Conservation (phyloP, 2,113 vertebrate genomes). For the Charina bottae region DNA sequence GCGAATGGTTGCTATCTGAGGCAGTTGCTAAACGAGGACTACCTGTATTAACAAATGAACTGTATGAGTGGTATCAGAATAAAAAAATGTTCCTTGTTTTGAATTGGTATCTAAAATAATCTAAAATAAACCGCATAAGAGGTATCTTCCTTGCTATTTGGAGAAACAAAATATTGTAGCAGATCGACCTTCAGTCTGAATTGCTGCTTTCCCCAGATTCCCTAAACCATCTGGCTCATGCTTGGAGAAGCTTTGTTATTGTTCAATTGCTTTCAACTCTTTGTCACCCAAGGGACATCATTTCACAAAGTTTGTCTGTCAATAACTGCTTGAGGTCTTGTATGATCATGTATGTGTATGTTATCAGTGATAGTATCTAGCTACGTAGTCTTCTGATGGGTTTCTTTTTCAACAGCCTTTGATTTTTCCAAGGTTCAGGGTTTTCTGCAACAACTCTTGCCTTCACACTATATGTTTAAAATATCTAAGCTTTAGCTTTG, state of each 20-base stretch:
- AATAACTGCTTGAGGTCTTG: not conserved
- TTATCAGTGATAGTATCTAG: not conserved
- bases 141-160: not conserved
- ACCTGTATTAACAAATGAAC: not conserved
- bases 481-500: not conserved
- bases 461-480: not conserved
- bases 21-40: not conserved
- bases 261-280: not conserved
- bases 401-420: not conserved
- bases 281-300: not conserved
- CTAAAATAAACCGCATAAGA: not conserved
- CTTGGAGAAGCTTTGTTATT: not conserved
- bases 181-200: not conserved
- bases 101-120: not conserved
- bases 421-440: not conserved
- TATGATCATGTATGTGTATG: not conserved
- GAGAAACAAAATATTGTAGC: not conserved
- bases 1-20: not conserved
- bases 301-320: not conserved
- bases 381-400: not conserved
- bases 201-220: not conserved
- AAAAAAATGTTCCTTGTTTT: not conserved
- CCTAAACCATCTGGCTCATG: not conserved
- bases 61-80: not conserved
- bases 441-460: not conserved